Conservation (phyloP, 2,888 invertebrate species). For the Scelioninae gen. 1 region DNA sequence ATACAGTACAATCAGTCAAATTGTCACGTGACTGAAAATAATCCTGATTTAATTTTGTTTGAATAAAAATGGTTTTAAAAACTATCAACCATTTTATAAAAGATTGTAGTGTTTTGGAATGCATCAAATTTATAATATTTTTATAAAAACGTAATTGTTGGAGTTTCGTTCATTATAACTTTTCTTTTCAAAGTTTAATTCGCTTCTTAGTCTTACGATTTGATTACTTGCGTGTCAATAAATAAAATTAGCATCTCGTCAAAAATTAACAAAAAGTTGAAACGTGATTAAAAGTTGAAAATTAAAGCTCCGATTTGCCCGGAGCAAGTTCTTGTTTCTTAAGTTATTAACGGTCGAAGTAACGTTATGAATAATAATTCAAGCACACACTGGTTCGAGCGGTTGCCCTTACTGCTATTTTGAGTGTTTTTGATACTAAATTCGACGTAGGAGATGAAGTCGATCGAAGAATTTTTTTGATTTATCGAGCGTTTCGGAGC, state of each 20-base stretch:
- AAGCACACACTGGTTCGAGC: slow-evolving; percentile 1
- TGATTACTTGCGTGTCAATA: slow-evolving; percentile 29
- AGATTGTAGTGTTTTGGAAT: no score
- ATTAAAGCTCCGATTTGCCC: slow-evolving; percentile 32
- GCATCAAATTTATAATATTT: no score
- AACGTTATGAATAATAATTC: slow-evolving; percentile 59
- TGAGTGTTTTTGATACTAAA: slow-evolving; percentile 36
- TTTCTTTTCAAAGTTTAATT: neutral
- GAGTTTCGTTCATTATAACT: no score
- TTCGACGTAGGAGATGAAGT: slow-evolving; percentile 4
- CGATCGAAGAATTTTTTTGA: slow-evolving; percentile 24
- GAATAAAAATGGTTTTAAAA: no score
- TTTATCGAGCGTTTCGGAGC: slow-evolving; percentile 13
- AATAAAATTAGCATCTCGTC: slow-evolving; percentile 33
- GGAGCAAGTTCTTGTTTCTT: slow-evolving; percentile 47
- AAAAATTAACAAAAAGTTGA: slow-evolving; percentile 31
- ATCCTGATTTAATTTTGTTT: no score
- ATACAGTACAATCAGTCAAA: no score
- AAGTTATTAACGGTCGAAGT: slow-evolving; percentile 52
- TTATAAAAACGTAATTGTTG: no score
- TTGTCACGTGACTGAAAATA: no score
- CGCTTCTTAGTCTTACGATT: neutral
- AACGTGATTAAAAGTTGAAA: slow-evolving; percentile 62
- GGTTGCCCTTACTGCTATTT: slow-evolving; percentile 4
- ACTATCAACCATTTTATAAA: no score